A percentile compares a stretch with the other conserved stretches of the same genome.
Conservation (phyloP, 2,888 invertebrate species). For the Eurytoma adleriae region DNA sequence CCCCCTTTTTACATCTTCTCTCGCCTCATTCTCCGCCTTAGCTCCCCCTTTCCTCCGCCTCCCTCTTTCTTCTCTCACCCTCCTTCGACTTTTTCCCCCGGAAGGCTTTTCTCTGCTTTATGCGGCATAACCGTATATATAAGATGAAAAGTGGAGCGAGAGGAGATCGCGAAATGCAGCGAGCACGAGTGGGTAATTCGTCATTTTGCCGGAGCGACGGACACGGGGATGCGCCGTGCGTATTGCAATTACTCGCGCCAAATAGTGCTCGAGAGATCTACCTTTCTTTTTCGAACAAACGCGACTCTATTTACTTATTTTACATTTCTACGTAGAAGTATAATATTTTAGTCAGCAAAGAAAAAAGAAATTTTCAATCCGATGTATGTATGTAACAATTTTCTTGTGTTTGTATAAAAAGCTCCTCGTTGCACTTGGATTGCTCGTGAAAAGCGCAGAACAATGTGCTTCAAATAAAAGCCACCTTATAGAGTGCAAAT, state of each 20-base stretch:
- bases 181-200: slow-evolving; percentile 40
- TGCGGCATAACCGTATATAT: slow-evolving; percentile 6
- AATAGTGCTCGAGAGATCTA: not conserved
- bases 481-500: slow-evolving; percentile 18
- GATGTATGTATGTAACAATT: too few relatives aligned
- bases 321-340: too few relatives aligned
- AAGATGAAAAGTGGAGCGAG: slow-evolving; percentile 14
- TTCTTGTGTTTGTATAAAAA: too few relatives aligned
- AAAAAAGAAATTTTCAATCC: too few relatives aligned
- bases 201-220: slow-evolving; percentile 31
- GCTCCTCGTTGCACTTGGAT: not conserved
- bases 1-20: slow-evolving; percentile 46
- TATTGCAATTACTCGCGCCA: slow-evolving; percentile 19
- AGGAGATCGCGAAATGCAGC: slow-evolving; percentile 22
- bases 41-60: not conserved
- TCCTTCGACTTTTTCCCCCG: not conserved
- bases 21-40: slow-evolving; percentile 9
- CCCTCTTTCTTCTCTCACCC: not conserved
- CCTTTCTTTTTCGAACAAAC: not conserved
- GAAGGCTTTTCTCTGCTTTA: slow-evolving; percentile 3
- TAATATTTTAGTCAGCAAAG: too few relatives aligned
- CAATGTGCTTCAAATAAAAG: slow-evolving; percentile 6
- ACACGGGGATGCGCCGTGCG: not conserved
- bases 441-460: not conserved
- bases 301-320: too few relatives aligned